A percentile compares a stretch with the other conserved stretches of the same genome.
Conservation (phyloP, 1,140 invertebrate species). For the Polyergus mexicanus region DNA sequence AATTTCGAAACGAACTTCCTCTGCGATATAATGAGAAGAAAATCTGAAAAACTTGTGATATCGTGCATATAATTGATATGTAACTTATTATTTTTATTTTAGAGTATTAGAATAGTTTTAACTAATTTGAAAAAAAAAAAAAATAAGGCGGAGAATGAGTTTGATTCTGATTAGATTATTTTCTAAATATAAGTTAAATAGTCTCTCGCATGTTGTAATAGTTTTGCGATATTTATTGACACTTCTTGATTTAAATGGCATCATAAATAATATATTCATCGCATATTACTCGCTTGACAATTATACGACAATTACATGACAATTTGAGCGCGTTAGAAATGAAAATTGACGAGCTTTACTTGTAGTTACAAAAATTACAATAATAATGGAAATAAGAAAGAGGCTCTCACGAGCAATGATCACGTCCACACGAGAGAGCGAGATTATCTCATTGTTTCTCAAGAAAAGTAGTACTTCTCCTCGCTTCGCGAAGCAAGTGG, state of each 20-base stretch:
- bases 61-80: neutral
- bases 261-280: constrained; percentile 14
- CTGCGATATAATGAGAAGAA: neutral
- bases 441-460: constrained; percentile 46
- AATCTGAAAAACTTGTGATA: neutral
- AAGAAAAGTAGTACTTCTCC: constrained; percentile 37
- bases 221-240: neutral
- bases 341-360: constrained; percentile 6
- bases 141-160: neutral
- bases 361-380: constrained; percentile 46
- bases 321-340: constrained; percentile 13
- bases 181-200: neutral
- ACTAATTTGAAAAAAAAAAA: neutral
- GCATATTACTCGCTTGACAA: neutral
- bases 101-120: neutral
- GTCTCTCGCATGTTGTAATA: neutral
- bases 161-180: neutral
- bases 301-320: too few relatives aligned
- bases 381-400: constrained; percentile 40
- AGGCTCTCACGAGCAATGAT: neutral
- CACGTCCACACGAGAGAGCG: constrained; percentile 24
- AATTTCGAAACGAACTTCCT: neutral
- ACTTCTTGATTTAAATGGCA: constrained; percentile 11
- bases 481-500: constrained; percentile 45
- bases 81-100: neutral